Evolutionary conservation across 2,797 vertebrate species (phyloP), one percentile per base, ranked within the genome.

Genomic region (Scolopax rusticola): DNA sequence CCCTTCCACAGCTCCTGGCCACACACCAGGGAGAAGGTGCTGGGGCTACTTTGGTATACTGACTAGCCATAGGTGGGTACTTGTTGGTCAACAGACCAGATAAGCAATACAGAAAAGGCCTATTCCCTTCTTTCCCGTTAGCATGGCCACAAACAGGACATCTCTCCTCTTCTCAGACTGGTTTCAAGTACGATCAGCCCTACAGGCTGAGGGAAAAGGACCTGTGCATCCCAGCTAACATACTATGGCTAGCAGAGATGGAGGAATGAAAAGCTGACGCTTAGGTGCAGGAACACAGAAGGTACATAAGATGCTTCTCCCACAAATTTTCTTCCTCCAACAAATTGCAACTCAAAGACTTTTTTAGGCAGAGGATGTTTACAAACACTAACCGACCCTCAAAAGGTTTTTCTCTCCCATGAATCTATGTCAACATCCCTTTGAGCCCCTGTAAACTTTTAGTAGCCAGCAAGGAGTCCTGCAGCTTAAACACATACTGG

Each of bases 21-120:
- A 12, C 73, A 54, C 17, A 43, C 8, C 19, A 57, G 32, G 36
- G 13, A 67, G 38, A 69, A 83, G 50, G 69, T 6, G 2, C n/a
- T 15, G 56, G 24, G 73, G 32, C 25, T 67, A 24, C 8, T 8
- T 2, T 43, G 63, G 13, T 32, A 33, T 32, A 36, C n/a, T 53
- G 59, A 38, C 32, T 8, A 15, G 63, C 41, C 79, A 38, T 5
- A 65, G 7, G 1, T 2, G 24, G 0, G 3, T 11, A 40, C n/a
- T 21, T 50, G 19, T 15, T 63, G 53, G 8, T 9, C n/a, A 64
- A 36, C 9, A 4, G 12, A 40, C 3, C 45, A 30, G 63, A 38
- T 21, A 48, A 67, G 23, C n/a, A 59, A 53, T 2, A 32, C 10
- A 70, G 47, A 4, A 1, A 64, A 41, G 48, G 36, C n/a, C 28